Evolutionary conservation across 2,888 invertebrate genomes (phyloP), one percentile per base, ranked within the genome.

Genomic region (Girardia tigrina): DNA sequence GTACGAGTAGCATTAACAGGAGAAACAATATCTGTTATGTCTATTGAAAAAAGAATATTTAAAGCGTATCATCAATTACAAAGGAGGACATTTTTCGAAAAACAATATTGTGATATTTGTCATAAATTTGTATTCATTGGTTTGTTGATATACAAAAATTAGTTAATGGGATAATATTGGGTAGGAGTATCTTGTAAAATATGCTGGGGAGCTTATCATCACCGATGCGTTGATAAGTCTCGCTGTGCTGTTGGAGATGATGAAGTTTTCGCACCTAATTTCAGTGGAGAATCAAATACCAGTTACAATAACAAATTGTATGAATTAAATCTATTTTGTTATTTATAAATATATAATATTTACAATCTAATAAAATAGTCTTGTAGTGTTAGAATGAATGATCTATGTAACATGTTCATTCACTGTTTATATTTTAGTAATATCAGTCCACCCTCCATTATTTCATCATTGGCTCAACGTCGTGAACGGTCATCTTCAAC

Each of bases 31-130:
- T 36, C 42, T 23, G 74, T 76, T 26, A 42, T 42, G 20, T 29
- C 26, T 27, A 75, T 26, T 26, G 29, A 26, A 27, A 74, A 69
- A 42, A 71, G 56, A 74, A 28, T 20, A 6, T 26, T 36, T 26
- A 74, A 74, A 26, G 28, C 70, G 12, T 27, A 56, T n/a, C 76
- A 76, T 56, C 73, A 75, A 20, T 56, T 76, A 6, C 76, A 76
- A 56, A 56, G 95, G 75, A 95, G 94, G 86, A 97, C 95, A 28
- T 97, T 94, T 86, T 94, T 97, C 86, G 91, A 94, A 29, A 86
- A 95, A 81, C 92, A 92, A 71, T 94, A 94, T 86, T 98, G 97
- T 86, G 95, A 97, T 86, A 91, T 90, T 84, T 98, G 97, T 85
- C 88, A 92, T 77, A 89, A 92, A 80, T 87, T 95, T 77, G 88